Percentiles rank a stretch among this genome's conserved stretches.
phyloP scores from a whole-genome alignment of 2,888 invertebrate species.

The Eremobia ochroleuca region DNA sequence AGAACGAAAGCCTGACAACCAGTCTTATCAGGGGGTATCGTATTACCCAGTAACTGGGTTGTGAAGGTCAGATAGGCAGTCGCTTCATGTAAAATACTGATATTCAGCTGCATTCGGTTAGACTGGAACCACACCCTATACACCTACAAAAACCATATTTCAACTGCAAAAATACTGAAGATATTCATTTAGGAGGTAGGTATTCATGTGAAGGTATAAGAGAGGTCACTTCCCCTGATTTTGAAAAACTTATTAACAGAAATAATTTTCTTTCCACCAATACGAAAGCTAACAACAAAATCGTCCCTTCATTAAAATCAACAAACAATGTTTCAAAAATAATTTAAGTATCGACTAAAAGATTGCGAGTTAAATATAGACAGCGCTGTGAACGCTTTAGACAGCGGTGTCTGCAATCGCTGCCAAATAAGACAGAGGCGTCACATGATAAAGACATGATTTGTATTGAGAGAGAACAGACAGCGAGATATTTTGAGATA shows the following conservation, averaged over 20 bases:
- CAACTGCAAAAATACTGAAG: background rate
- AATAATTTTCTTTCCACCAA: background rate
- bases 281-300: background rate
- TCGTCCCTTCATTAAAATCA: constrained; percentile 2
- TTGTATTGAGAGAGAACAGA: background rate
- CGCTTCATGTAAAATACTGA: no score
- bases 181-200: background rate
- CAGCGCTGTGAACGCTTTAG: background rate
- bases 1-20: no score
- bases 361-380: background rate
- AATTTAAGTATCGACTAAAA: background rate
- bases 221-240: background rate
- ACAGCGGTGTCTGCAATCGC: constrained; percentile 5
- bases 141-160: background rate
- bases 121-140: no score
- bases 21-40: no score
- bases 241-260: background rate
- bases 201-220: background rate
- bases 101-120: no score
- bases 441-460: constrained; percentile 35
- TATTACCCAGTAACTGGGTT: no score
- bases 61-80: no score
- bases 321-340: constrained; percentile 17
- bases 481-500: background rate
- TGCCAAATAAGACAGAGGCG: constrained; percentile 33